phyloP scores from a whole-genome alignment of 2,888 invertebrate species.

The Achlya flavicornis region DNA sequence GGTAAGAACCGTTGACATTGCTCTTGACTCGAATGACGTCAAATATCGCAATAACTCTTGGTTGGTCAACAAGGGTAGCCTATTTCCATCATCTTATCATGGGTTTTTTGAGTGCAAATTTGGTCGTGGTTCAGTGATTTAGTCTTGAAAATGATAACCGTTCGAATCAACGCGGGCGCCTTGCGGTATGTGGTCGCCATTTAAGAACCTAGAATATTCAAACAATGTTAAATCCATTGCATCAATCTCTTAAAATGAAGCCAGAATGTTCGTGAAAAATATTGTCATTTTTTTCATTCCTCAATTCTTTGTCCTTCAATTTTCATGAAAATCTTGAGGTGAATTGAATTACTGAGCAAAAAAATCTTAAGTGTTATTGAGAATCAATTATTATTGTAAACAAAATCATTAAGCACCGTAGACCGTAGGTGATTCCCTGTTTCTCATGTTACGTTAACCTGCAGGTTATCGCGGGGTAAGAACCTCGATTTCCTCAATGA shows the following conservation, averaged over 20 bases:
- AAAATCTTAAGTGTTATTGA: not conserved
- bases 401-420: not conserved
- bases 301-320: not conserved
- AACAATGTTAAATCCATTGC: too few species aligned
- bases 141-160: too few species aligned
- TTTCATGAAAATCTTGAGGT: too few species aligned
- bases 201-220: too few species aligned
- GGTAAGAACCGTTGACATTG: conserved; percentile 5
- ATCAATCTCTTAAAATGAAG: too few species aligned
- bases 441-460: not conserved
- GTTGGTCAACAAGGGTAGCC: not conserved
- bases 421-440: not conserved
- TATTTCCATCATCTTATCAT: too few species aligned
- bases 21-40: not conserved
- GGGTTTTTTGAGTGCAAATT: too few species aligned
- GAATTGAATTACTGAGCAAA: not conserved
- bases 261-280: not conserved
- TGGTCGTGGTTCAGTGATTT: too few species aligned
- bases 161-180: too few species aligned
- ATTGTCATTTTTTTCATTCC: not conserved
- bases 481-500: conserved; percentile 11
- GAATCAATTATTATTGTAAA: not conserved
- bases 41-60: not conserved
- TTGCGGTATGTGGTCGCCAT: too few species aligned
- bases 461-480: conserved; percentile 11